phyloP scores from a whole-genome alignment of 2,888 invertebrate species.

The Oscheius sp. region DNA sequence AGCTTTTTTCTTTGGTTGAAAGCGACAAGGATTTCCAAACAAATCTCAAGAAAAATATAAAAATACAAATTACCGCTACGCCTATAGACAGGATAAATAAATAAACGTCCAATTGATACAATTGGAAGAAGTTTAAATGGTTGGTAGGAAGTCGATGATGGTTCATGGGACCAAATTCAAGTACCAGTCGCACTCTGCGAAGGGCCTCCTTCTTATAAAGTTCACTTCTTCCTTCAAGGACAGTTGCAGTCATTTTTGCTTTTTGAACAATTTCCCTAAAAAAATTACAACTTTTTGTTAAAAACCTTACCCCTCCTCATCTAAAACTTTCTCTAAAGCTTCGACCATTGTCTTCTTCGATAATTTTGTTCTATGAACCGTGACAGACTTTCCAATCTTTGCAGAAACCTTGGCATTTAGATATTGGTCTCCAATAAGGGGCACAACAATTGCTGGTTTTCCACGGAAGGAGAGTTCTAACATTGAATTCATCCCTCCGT shows the following conservation, averaged over 20 bases:
- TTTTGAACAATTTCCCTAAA: slow-evolving; percentile 15
- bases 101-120: slow-evolving; percentile 2
- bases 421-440: slow-evolving; percentile 23
- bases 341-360: background rate
- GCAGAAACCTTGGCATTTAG: slow-evolving; percentile 14
- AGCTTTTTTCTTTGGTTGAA: too few relatives aligned
- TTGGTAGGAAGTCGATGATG: slow-evolving; percentile 5
- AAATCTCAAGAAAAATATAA: too few relatives aligned
- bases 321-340: slow-evolving; percentile 6
- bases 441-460: slow-evolving; percentile 19
- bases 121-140: slow-evolving; percentile 6
- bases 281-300: too few relatives aligned
- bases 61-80: background rate
- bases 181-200: slow-evolving; percentile 2
- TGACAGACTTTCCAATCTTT: background rate
- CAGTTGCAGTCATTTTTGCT: slow-evolving; percentile 9
- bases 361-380: background rate
- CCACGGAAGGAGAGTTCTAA: slow-evolving; percentile 8
- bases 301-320: background rate
- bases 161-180: slow-evolving; percentile 10
- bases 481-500: slow-evolving; percentile 32
- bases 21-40: too few relatives aligned
- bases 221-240: slow-evolving; percentile 27
- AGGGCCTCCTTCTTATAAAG: slow-evolving; percentile 18
- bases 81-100: background rate